Base-by-base conservation (phyloP, 2,888 invertebrate genomes). In the Netelia melanura region DNA sequence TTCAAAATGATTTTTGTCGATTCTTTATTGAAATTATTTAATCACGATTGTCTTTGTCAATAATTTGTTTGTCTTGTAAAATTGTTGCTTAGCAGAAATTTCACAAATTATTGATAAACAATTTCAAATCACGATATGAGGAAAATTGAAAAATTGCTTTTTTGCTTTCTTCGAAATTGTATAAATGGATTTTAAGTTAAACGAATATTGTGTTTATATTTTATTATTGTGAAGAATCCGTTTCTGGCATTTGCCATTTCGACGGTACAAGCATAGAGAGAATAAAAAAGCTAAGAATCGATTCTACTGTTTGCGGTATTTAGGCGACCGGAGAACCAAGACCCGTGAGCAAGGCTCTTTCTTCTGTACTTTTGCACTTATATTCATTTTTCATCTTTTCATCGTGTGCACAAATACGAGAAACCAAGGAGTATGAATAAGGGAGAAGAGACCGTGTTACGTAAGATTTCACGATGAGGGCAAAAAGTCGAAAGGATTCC, bases 331-430 rank as follows among this genome's bases (percentile, higher is more conserved):
- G 17, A 1, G 56, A 43, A 9, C 3, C 9, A 52, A 58, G 21
- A 71, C 3, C 56, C 21, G 30, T 9, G 1, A 5, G 17, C 38
- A 21, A 30, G 62, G 11, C 10, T 23, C 62, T 23, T 14, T 23
- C 62, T 23, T 14, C 23, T 25, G 23, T 10, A 62, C 14, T 64
- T 62, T 48, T 61, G 48, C 61, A 61, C 25, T 62, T 38, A 38
- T 38, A 38, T 62, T 62, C 62, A 48, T 74, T 64, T 62, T 56
- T 48, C 17, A 64, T 43, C 74, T 30, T 75, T 75, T 64, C 75
- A 75, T 54, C 38, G 52, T 2, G 17, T 30, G 30, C 52, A 52
- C 52, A 75, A 64, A 48, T 48, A 61, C 48, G 17, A n/a, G 23
- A 25, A 62, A 62, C 48, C 48, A 61, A 30, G 23, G 11, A 54